Percentiles rank a stretch among this genome's conserved stretches.
Conservation (phyloP, 1,140 invertebrate species). For the Orchesella cincta region DNA sequence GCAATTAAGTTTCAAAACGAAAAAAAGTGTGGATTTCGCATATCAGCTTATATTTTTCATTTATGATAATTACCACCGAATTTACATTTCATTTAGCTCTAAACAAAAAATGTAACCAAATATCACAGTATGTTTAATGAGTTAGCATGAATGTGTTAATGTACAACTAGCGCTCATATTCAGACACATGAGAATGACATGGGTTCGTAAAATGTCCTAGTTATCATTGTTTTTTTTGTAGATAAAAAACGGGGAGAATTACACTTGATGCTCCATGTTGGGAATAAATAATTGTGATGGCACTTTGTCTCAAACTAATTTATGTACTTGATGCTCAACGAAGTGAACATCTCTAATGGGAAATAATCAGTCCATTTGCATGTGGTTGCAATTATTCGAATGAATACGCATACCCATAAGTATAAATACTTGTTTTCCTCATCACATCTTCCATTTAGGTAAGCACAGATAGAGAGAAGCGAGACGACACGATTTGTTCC, state of each 20-base stretch:
- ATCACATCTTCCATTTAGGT: no score
- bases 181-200: background rate
- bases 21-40: no score
- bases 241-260: background rate
- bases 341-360: slow-evolving; percentile 13
- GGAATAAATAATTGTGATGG: slow-evolving; percentile 21
- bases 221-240: background rate
- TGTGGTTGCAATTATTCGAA: slow-evolving; percentile 3
- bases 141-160: no score
- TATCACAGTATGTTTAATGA: background rate
- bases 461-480: no score
- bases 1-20: no score
- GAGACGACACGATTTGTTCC: background rate
- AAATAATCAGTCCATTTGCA: slow-evolving; percentile 18
- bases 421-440: background rate
- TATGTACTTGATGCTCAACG: slow-evolving; percentile 11
- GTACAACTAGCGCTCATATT: background rate
- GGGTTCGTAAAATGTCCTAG: background rate
- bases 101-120: background rate
- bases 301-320: slow-evolving; percentile 17
- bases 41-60: no score
- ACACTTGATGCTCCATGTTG: background rate
- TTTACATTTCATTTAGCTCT: no score
- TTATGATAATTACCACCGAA: no score
- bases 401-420: slow-evolving; percentile 13